Percentiles rank a stretch among this genome's conserved stretches.
Evolutionary conservation across 2,888 invertebrate species (phyloP).

Genomic region (Galerucella nymphaeae): DNA sequence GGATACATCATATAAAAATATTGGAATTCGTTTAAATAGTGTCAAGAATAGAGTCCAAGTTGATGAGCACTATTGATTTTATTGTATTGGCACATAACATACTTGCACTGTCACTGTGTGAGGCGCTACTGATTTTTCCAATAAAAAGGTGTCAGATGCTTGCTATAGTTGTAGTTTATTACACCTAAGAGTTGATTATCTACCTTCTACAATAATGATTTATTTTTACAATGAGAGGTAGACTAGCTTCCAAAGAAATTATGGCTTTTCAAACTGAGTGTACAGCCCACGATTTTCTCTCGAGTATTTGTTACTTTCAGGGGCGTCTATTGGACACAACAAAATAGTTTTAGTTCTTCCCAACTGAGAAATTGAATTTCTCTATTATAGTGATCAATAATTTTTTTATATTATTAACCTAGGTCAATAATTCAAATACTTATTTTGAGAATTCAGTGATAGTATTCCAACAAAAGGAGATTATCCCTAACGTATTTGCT

Average conservation of each 20-base stretch:
- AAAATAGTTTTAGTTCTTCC: not conserved
- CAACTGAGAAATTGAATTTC: too few species aligned
- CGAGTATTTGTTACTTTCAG: conserved; percentile 20
- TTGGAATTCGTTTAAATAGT: too few species aligned
- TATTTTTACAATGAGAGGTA: conserved; percentile 25
- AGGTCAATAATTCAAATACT: too few species aligned
- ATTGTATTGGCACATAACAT: not conserved
- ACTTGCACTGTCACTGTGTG: not conserved
- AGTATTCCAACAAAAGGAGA: too few species aligned
- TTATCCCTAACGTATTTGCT: too few species aligned
- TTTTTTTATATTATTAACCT: too few species aligned
- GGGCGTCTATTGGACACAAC: not conserved
- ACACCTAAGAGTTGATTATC: conserved; percentile 26
- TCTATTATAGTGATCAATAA: too few species aligned
- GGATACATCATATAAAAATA: too few species aligned
- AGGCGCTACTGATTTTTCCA: conserved; percentile 20
- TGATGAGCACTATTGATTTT: too few species aligned
- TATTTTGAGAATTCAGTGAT: too few species aligned
- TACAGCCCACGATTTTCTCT: conserved; percentile 33
- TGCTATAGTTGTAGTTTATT: conserved; percentile 26
- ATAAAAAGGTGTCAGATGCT: conserved; percentile 26
- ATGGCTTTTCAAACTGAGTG: conserved; percentile 27
- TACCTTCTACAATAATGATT: conserved; percentile 29
- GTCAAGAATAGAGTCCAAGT: too few species aligned
- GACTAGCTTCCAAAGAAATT: conserved; percentile 24